These are phyloP conservation scores for Caenorhabditis uteleia DNA, from an alignment of 2,888 invertebrate species.

Conservation along the genomic window DNA sequence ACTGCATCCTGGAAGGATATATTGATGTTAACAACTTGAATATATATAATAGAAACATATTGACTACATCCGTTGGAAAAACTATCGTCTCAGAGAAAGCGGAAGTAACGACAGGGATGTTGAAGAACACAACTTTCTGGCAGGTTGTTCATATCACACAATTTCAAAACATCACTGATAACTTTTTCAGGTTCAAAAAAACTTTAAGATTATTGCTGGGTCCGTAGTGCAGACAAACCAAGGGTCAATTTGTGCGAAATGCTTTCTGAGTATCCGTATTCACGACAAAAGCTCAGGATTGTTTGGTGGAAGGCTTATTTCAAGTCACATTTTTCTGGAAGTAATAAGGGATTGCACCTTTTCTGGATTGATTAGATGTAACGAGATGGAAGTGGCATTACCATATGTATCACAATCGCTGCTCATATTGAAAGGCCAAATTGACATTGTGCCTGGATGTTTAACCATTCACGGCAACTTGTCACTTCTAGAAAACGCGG, in stretches of 20 bases:
- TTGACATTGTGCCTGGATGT: constrained; percentile 47
- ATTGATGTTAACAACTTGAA: constrained; percentile 37
- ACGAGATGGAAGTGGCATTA: constrained; percentile 43
- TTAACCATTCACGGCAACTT: constrained; percentile 48
- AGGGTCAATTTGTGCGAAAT: constrained; percentile 49
- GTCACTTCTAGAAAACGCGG: no score
- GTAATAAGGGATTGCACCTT: constrained; percentile 25
- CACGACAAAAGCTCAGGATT: constrained; percentile 31
- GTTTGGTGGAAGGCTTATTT: constrained; percentile 44
- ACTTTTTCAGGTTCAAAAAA: constrained; percentile 39
- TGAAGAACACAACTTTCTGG: constrained; percentile 41
- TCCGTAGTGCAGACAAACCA: constrained; percentile 47
- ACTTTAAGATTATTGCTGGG: constrained; percentile 40
- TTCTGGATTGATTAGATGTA: constrained; percentile 46
- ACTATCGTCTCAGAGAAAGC: constrained; percentile 28
- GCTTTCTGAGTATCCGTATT: constrained; percentile 36
- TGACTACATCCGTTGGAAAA: constrained; percentile 47
- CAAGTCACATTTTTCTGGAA: constrained; percentile 34
- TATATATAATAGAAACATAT: constrained; percentile 43
- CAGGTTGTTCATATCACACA: no score
- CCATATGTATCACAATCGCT: constrained; percentile 45
- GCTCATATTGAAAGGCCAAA: constrained; percentile 41
- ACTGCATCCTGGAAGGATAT: constrained; percentile 46
- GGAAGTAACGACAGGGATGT: constrained; percentile 39
- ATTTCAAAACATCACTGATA: no score